Evolutionary conservation across 2,113 vertebrate species (phyloP).

Genomic region (Rhinopomastus cyanomelas): DNA sequence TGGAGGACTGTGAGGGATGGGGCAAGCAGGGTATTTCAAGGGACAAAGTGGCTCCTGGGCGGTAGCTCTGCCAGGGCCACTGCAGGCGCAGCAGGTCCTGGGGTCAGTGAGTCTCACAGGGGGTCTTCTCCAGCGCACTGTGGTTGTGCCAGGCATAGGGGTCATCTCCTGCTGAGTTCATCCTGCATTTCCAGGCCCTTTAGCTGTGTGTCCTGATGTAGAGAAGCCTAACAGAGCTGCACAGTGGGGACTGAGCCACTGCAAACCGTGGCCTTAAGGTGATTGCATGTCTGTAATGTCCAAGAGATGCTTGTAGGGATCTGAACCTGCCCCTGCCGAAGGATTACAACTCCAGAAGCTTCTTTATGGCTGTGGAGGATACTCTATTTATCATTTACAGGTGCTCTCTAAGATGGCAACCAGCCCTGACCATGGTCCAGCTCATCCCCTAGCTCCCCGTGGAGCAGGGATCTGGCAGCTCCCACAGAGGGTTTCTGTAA

Average conservation of each 20-base stretch:
- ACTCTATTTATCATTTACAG: conserved; percentile 21
- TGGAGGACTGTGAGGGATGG: fast-evolving
- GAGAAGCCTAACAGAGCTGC: background rate
- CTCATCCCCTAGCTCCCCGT: conserved; percentile 24
- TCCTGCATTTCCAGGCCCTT: background rate
- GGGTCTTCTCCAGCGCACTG: background rate
- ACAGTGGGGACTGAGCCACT: background rate
- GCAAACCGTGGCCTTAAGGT: background rate
- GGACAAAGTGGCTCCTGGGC: background rate
- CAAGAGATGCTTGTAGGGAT: background rate
- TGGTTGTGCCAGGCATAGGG: background rate
- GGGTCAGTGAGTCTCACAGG: background rate
- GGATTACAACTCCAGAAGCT: background rate
- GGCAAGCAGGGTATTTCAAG: background rate
- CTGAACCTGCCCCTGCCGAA: background rate
- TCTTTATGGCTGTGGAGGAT: background rate
- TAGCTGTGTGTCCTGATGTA: background rate
- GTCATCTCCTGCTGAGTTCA: background rate
- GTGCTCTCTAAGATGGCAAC: conserved; percentile 17
- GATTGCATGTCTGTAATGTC: background rate
- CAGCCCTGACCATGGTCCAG: conserved; percentile 14
- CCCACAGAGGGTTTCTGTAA: conserved; percentile 16
- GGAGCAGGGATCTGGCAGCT: background rate
- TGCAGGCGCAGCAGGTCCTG: background rate
- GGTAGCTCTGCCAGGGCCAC: background rate